Percentiles rank a stretch among this genome's conserved stretches.
phyloP scores from a whole-genome alignment of 2,797 vertebrate genomes.

The Chiloscyllium punctatum region DNA sequence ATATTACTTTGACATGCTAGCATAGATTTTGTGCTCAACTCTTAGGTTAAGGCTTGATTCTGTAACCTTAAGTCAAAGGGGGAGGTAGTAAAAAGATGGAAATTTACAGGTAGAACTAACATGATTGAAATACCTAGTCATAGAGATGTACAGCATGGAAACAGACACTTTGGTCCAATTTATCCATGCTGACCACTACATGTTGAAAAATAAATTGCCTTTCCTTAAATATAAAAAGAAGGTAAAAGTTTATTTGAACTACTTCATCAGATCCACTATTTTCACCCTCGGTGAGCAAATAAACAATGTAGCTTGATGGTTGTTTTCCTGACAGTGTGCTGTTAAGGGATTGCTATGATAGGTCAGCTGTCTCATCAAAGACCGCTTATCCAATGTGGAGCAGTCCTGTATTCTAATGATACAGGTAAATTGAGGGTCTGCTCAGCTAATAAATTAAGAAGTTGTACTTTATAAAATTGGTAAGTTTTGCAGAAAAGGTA shows the following conservation, averaged over 20 bases:
- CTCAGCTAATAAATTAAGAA: not conserved
- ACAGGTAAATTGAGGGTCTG: not conserved
- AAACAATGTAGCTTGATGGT: not conserved
- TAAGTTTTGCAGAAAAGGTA: not conserved
- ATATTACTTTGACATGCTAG: not conserved
- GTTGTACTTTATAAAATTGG: not conserved
- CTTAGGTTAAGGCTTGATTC: not conserved
- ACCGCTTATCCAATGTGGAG: not conserved
- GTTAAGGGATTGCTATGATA: not conserved
- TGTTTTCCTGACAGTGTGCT: not conserved
- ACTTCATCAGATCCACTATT: not conserved
- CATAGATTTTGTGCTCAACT: not conserved
- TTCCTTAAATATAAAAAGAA: not conserved
- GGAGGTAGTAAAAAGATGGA: not conserved
- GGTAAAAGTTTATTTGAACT: not conserved
- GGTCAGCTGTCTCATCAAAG: not conserved
- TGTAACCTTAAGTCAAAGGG: not conserved
- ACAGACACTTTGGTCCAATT: too few species aligned
- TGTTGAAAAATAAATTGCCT: not conserved
- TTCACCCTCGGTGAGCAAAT: not conserved
- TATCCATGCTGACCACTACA: too few species aligned
- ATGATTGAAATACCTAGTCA: not conserved
- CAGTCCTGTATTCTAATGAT: not conserved
- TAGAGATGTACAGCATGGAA: too few species aligned
- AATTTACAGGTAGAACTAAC: not conserved